Base-by-base conservation (phyloP, 2,888 invertebrate genomes). In the Drosophila birchii region DNA sequence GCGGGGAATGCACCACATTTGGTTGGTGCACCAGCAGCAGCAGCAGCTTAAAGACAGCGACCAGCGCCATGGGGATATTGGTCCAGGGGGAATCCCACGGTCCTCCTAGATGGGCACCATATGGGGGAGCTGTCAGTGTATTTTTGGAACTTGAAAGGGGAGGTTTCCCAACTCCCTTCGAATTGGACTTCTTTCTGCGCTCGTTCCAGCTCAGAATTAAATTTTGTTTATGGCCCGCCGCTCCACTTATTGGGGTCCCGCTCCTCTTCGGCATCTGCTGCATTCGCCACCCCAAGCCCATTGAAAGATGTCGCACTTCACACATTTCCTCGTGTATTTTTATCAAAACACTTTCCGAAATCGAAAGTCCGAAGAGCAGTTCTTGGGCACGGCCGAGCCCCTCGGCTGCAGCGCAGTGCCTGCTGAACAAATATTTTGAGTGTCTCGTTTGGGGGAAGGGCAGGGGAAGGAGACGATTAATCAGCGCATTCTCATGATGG, bases 301-400 rank as follows among this genome's bases (percentile, higher is more conserved):
- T 45, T 69, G 36, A 68, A 41, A 69, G 16, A 55, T 47, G 69
- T 69, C 45, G 54, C 16, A 76, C 71, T 67, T 76, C 79, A 76
- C 83, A 71, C 60, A 75, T 72, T 74, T 80, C 32, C 58, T 72
- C 60, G 67, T 80, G 77, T 81, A 81, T 81, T 82, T 79, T 62
- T 64, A 63, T 68, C 58, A 71, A 77, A 78, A 83, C 78, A 85
- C 55, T 77, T 66, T 79, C 53, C 64, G 59, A 81, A 75, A 72
- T 74, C 66, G 16, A 53, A 51, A 29, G 39, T 55, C 45, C 26
- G 18, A 39, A 54, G 47, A 36, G 29, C 47, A 43, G 36, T 26
- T 23, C 29, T 44, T 32, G 41, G 54, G 67, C 18, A 36, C 43
- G 49, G 9, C 8, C 51, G 34, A 51, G 12, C 43, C 44, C 47